Evolutionary conservation across 2,797 vertebrate species (phyloP).

Genomic region (Alcedo atthis): DNA sequence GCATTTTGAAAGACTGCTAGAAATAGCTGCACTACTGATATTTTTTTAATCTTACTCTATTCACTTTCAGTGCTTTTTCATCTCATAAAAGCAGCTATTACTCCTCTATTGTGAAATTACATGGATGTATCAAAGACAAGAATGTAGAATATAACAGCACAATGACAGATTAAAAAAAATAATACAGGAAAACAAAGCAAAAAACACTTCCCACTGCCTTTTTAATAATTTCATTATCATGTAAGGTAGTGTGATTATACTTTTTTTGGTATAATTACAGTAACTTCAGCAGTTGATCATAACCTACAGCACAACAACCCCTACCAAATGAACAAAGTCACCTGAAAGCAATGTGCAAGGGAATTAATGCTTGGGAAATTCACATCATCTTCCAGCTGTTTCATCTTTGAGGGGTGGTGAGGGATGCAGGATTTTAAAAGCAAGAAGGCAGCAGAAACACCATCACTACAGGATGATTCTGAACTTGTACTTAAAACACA

Average conservation of each 20-base stretch:
- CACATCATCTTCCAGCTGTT: background rate
- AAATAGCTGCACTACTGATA: background rate
- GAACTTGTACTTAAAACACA: background rate
- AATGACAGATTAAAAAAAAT: background rate
- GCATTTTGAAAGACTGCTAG: background rate
- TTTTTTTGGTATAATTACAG: background rate
- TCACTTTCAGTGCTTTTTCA: background rate
- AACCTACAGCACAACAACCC: background rate
- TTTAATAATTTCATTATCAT: background rate
- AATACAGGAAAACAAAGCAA: too few species aligned
- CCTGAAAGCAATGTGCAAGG: background rate
- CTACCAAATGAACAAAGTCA: background rate
- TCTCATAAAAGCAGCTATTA: background rate
- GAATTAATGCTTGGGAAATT: background rate
- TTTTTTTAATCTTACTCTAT: background rate
- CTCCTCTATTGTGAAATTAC: background rate
- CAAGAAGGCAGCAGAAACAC: background rate
- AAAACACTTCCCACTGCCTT: background rate
- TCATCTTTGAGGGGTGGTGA: accelerated
- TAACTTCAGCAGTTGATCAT: background rate
- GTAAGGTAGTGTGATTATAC: background rate
- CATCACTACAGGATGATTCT: background rate
- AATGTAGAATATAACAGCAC: background rate
- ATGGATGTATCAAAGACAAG: accelerated
- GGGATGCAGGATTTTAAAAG: background rate